Percentiles rank a stretch among this genome's conserved stretches.
Evolutionary conservation across 2,797 vertebrate species (phyloP).

Genomic region (Cetoscarus ocellatus): DNA sequence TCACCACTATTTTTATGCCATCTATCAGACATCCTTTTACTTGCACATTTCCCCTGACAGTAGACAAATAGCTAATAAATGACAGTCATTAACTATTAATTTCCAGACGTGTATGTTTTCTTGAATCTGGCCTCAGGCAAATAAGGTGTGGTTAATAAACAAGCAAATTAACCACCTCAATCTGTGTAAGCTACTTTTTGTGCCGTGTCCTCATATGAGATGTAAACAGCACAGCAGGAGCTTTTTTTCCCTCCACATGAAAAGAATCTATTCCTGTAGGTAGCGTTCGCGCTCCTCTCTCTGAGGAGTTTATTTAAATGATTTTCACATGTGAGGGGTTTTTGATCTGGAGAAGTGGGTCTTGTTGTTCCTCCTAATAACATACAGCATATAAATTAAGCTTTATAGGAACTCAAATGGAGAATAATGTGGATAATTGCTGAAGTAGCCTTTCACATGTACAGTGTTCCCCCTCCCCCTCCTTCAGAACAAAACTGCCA

Average conservation of each 20-base stretch:
- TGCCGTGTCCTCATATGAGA: not conserved
- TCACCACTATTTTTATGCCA: too few relatives aligned
- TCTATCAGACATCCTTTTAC: conserved; percentile 26
- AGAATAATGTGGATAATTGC: conserved; percentile 28
- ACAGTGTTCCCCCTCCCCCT: not conserved
- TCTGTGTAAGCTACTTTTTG: conserved; percentile 4
- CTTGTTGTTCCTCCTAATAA: conserved; percentile 21
- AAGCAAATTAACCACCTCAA: conserved; percentile 46
- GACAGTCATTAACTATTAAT: conserved; percentile 66
- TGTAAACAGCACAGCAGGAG: conserved; percentile 26
- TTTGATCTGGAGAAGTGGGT: conserved; percentile 50
- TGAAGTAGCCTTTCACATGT: conserved; percentile 5
- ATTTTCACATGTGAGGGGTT: conserved; percentile 26
- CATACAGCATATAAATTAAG: conserved; percentile 9
- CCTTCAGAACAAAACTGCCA: conserved; percentile 4
- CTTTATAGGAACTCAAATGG: not conserved
- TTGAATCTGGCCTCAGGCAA: conserved; percentile 58
- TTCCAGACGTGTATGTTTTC: conserved; percentile 50
- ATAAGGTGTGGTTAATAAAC: conserved; percentile 45
- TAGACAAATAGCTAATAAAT: conserved; percentile 57
- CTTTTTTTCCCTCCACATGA: conserved; percentile 46
- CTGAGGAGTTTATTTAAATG: conserved; percentile 42
- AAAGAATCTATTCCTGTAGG: conserved; percentile 54
- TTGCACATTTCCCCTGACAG: conserved; percentile 34
- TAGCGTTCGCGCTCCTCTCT: conserved; percentile 26